Percentiles rank a stretch among this genome's conserved stretches.
These are phyloP conservation scores for Telenomus remus DNA, from an alignment of 1,140 invertebrate species.

Conservation along the genomic window DNA sequence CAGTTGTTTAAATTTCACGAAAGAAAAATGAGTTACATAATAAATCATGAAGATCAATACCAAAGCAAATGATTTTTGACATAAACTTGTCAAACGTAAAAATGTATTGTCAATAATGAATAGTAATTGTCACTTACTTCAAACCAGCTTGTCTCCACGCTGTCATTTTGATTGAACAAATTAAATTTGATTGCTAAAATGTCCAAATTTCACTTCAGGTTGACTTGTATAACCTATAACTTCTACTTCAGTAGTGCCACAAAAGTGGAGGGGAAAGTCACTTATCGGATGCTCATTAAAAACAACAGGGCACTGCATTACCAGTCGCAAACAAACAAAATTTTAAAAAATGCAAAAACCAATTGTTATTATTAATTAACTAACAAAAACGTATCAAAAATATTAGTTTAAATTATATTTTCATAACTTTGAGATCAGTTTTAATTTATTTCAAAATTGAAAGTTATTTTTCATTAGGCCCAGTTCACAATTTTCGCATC, in stretches of 20 bases:
- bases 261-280: too few relatives aligned
- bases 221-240: not conserved
- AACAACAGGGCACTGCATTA: too few relatives aligned
- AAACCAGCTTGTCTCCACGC: constrained; percentile 80
- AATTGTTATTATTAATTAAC: too few relatives aligned
- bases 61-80: constrained; percentile 7
- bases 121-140: constrained; percentile 75
- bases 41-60: constrained; percentile 30
- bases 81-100: not conserved
- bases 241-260: not conserved
- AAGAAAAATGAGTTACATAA: constrained; percentile 31
- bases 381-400: too few relatives aligned
- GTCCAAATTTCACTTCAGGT: not conserved
- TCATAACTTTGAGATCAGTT: too few relatives aligned
- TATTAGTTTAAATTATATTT: too few relatives aligned
- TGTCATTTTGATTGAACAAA: constrained; percentile 74
- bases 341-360: too few relatives aligned
- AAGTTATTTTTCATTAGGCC: too few relatives aligned
- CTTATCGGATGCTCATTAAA: too few relatives aligned
- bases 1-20: constrained; percentile 20
- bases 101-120: constrained; percentile 12
- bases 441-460: too few relatives aligned
- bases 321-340: too few relatives aligned
- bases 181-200: not conserved
- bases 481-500: too few relatives aligned